phyloP scores from a whole-genome alignment of 2,797 vertebrate genomes.

The Octomys mimax region DNA sequence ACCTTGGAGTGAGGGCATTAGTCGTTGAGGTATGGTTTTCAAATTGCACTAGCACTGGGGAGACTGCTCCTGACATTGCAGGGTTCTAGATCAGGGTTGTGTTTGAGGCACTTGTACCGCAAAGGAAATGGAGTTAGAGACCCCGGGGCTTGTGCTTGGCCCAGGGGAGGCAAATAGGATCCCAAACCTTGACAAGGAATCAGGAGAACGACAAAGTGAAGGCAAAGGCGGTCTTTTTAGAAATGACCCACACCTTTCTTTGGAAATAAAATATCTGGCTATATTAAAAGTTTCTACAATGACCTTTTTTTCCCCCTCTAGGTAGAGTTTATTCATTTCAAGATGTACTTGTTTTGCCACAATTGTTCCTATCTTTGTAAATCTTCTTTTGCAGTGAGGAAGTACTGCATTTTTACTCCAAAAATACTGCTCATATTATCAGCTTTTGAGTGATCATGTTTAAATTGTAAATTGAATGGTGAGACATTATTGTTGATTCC shows the following conservation, averaged over 20 bases:
- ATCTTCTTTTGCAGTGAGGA: neutral
- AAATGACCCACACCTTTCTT: neutral
- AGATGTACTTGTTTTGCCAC: neutral
- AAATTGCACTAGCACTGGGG: neutral
- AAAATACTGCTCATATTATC: neutral
- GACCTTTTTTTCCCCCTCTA: neutral
- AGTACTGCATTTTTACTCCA: neutral
- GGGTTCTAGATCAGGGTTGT: neutral
- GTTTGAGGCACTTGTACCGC: neutral
- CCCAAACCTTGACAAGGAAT: neutral
- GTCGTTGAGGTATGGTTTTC: neutral
- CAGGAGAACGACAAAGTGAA: conserved; percentile 9
- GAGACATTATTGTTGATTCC: neutral
- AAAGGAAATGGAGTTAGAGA: neutral
- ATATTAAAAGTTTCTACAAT: conserved; percentile 18
- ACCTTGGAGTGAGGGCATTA: neutral
- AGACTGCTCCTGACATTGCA: neutral
- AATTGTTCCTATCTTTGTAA: neutral
- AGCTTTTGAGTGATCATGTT: neutral
- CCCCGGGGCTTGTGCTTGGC: neutral
- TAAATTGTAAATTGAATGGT: neutral
- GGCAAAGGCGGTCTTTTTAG: neutral
- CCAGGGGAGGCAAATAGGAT: neutral
- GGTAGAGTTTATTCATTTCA: neutral
- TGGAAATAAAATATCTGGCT: neutral